Evolutionary conservation across 53 echinoderm and acorn worm species (phyloP).

Genomic region (Astropecten irregularis): DNA sequence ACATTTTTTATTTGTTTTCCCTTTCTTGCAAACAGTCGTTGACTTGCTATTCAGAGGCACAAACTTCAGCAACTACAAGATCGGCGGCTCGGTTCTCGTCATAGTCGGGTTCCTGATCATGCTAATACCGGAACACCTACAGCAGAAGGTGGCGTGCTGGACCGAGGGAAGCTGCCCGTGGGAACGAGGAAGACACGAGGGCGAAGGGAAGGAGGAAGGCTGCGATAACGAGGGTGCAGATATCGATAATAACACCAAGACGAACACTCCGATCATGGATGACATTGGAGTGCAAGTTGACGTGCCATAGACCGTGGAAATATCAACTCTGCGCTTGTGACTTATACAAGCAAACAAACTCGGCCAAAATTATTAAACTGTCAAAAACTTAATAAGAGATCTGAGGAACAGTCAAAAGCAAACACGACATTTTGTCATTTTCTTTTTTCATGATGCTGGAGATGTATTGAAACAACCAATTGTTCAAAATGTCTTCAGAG

Average conservation of each 20-base stretch:
- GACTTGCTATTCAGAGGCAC: slow-evolving; percentile 83
- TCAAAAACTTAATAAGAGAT: too few species aligned
- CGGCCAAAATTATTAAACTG: too few species aligned
- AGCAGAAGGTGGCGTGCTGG: slow-evolving; percentile 78
- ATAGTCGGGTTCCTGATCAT: slow-evolving; percentile 90
- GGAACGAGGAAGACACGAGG: slow-evolving; percentile 38
- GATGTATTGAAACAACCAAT: too few species aligned
- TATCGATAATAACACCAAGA: background rate
- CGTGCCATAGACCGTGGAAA: too few species aligned
- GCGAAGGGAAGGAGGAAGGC: background rate
- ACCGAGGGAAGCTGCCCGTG: slow-evolving; percentile 61
- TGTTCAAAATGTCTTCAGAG: too few species aligned
- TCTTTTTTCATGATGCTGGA: too few species aligned
- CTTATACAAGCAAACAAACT: too few species aligned
- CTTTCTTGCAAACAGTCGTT: slow-evolving; percentile 65
- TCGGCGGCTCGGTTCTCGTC: slow-evolving; percentile 86
- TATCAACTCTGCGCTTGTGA: too few species aligned
- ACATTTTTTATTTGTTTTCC: too few species aligned
- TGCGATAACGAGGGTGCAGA: background rate
- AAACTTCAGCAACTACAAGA: slow-evolving; percentile 82
- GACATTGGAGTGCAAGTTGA: slow-evolving; percentile 20
- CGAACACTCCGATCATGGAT: background rate
- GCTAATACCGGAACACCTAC: slow-evolving; percentile 82
- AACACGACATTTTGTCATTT: too few species aligned
- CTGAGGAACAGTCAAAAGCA: too few species aligned